Percentiles rank a stretch among this genome's conserved stretches.
phyloP scores from a whole-genome alignment of 2,113 vertebrate species.

The Zapus hudsonius region DNA sequence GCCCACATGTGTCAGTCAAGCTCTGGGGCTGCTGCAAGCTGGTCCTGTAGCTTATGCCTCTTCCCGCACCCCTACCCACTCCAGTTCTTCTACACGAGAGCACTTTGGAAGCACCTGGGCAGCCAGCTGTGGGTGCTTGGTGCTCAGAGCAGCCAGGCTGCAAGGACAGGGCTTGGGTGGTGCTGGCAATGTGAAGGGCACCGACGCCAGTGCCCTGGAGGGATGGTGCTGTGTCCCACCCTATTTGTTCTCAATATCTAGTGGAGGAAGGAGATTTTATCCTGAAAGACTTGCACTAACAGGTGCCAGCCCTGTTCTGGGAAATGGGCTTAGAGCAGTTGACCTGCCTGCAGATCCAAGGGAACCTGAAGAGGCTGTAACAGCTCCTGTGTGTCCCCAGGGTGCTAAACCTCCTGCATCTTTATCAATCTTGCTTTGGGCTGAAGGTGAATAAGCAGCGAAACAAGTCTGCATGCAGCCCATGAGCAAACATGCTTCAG shows the following conservation, averaged over 20 bases:
- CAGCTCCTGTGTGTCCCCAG: background rate
- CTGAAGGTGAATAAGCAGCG: background rate
- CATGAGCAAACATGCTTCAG: background rate
- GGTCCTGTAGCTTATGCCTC: accelerated
- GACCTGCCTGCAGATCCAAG: background rate
- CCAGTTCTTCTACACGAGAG: background rate
- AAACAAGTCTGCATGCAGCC: background rate
- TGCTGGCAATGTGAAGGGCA: background rate
- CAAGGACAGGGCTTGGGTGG: background rate
- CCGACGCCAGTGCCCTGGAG: background rate
- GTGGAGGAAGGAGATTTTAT: background rate
- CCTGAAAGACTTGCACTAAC: background rate
- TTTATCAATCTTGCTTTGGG: background rate
- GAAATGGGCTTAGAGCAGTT: background rate
- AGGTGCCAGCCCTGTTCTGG: background rate
- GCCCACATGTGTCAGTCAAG: background rate
- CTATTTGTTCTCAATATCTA: background rate
- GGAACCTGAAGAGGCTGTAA: background rate
- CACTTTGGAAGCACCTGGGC: background rate
- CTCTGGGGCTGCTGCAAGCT: too few relatives aligned
- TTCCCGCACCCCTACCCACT: too few relatives aligned
- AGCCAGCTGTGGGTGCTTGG: background rate
- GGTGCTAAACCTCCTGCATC: background rate
- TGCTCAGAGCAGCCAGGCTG: background rate
- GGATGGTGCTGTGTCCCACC: background rate